Evolutionary conservation across 2,113 vertebrate species (phyloP).

Genomic region (Larimichthys crocea): DNA sequence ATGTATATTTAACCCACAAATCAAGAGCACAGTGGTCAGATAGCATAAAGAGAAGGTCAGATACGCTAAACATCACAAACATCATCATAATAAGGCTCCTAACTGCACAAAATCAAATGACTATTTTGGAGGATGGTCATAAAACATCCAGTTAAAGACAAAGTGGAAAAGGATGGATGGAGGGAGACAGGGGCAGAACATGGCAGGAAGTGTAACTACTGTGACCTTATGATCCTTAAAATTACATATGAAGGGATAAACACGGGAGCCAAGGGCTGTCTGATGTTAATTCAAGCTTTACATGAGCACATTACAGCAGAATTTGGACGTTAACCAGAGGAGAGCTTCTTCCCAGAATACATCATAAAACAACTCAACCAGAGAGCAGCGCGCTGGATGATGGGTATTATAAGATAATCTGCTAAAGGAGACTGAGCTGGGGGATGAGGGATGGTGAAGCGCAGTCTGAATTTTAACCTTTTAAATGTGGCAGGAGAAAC

Average conservation of each 20-base stretch:
- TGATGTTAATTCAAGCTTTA: conserved; percentile 67
- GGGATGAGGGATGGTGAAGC: not conserved
- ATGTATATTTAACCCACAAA: not conserved
- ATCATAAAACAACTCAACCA: conserved; percentile 50
- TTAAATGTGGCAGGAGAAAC: conserved; percentile 7
- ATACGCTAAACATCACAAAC: no score
- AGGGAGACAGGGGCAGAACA: not conserved
- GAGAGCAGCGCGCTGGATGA: conserved; percentile 39
- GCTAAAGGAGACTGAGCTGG: conserved; percentile 46
- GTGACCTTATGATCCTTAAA: conserved; percentile 56
- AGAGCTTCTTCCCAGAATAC: conserved; percentile 50
- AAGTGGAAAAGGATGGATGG: not conserved
- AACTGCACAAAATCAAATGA: not conserved
- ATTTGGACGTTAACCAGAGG: conserved; percentile 57
- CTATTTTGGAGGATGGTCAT: not conserved
- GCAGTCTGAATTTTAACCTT: not conserved
- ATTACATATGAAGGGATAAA: conserved; percentile 61
- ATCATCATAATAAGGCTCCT: not conserved
- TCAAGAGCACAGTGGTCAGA: not conserved
- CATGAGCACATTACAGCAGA: conserved; percentile 60
- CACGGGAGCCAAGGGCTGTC: conserved; percentile 25
- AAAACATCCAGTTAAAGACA: not conserved
- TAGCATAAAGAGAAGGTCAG: not conserved
- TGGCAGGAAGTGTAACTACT: conserved; percentile 18
- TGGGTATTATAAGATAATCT: conserved; percentile 53